phyloP scores from a whole-genome alignment of 1,140 invertebrate species.

The Habropoda laboriosa region DNA sequence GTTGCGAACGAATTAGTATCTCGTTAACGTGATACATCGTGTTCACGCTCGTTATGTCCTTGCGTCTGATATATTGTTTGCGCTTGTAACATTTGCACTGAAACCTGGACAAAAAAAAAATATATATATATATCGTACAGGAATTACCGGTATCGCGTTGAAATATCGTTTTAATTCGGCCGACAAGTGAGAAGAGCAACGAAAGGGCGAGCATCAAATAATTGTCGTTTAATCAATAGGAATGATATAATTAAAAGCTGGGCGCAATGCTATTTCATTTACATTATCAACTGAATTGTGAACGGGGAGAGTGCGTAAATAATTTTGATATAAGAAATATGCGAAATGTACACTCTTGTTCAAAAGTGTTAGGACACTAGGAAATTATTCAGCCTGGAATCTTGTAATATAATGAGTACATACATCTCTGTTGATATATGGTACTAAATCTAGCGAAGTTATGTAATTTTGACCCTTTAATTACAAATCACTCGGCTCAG shows the following conservation, averaged over 20 bases:
- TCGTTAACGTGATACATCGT: conserved; percentile 25
- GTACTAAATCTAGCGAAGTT: no score
- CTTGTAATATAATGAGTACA: no score
- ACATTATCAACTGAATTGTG: no score
- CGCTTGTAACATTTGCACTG: background rate
- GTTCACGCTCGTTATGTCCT: background rate
- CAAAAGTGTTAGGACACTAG: no score
- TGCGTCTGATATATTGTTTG: conserved; percentile 5
- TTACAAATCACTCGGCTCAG: no score
- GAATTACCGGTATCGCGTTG: background rate
- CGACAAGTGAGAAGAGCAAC: background rate
- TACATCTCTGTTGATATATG: no score
- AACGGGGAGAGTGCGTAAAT: no score
- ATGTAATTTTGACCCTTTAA: no score
- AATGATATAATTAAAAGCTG: background rate
- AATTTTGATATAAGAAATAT: no score
- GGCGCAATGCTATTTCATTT: background rate
- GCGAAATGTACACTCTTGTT: no score
- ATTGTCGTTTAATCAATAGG: background rate
- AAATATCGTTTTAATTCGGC: conserved; percentile 19
- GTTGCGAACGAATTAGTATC: conserved; percentile 35
- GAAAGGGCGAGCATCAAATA: background rate
- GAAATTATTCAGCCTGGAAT: no score
- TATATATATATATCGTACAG: no score
- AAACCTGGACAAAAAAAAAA: conserved; percentile 8